phyloP scores from a whole-genome alignment of 2,797 vertebrate species.

The Leptodactylus fallax region DNA sequence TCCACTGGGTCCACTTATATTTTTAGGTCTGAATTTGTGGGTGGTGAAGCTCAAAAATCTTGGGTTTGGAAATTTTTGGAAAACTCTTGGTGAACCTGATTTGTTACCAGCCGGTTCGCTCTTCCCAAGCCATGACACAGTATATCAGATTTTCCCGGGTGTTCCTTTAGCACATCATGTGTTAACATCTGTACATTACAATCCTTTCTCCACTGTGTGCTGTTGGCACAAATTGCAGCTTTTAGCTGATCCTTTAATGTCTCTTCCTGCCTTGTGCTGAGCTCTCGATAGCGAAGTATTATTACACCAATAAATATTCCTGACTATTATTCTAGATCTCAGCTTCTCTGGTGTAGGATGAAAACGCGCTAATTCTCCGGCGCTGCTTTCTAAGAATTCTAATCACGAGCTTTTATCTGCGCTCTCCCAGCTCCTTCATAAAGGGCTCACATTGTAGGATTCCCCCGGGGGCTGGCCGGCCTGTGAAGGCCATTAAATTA shows the following conservation, averaged over 20 bases:
- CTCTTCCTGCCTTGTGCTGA: neutral
- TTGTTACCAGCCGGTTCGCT: too few species aligned
- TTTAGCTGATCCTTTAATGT: conserved; percentile 16
- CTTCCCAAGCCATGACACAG: too few species aligned
- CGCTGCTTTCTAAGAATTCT: conserved; percentile 37
- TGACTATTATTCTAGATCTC: conserved; percentile 13
- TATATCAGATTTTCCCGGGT: neutral
- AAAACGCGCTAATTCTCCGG: neutral
- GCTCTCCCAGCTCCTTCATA: conserved; percentile 18
- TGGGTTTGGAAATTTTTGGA: too few species aligned
- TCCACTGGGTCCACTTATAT: too few species aligned
- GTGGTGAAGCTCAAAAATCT: too few species aligned
- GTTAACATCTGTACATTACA: neutral
- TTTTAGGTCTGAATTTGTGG: too few species aligned
- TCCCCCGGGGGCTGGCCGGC: neutral
- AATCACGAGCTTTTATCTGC: conserved; percentile 29
- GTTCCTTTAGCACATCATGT: neutral
- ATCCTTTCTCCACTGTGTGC: too few species aligned
- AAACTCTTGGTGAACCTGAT: too few species aligned
- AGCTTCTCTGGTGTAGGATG: conserved; percentile 21
- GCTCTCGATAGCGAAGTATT: neutral
- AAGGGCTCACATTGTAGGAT: conserved; percentile 5
- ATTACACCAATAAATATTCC: conserved; percentile 7
- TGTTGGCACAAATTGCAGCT: neutral
- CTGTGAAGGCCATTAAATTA: neutral